Conservation (phyloP, 2,113 vertebrate genomes). For the Coturnix japonica region DNA sequence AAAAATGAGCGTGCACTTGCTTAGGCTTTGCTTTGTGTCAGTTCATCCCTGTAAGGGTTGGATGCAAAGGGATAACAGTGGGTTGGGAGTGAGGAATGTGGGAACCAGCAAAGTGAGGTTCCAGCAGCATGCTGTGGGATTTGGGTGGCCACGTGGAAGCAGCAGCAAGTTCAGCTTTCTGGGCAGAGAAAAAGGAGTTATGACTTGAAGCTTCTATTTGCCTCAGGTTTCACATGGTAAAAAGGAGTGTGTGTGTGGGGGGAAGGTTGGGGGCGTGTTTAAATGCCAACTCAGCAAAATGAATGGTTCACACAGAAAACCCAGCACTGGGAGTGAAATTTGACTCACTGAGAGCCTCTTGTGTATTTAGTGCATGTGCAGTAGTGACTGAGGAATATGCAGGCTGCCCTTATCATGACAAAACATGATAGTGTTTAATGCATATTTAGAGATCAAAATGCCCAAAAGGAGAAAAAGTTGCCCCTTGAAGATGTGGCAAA, state of each 20-base stretch:
- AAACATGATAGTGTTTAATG: neutral
- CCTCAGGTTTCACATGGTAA: constrained; percentile 29
- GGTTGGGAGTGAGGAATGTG: neutral
- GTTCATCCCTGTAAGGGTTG: constrained; percentile 47
- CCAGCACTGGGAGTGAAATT: constrained; percentile 1
- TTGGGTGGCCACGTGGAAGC: constrained; percentile 47
- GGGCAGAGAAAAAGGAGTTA: neutral
- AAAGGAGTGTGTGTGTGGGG: neutral
- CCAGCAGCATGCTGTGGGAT: neutral
- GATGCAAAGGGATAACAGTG: neutral
- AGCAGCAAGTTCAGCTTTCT: neutral
- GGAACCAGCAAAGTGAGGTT: neutral
- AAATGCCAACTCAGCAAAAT: constrained; percentile 19
- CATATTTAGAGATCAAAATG: neutral
- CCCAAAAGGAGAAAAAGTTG: constrained; percentile 24
- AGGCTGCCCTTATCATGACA: neutral
- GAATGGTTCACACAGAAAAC: neutral
- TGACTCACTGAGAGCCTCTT: neutral
- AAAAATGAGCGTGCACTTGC: constrained; percentile 43
- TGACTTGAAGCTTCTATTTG: neutral
- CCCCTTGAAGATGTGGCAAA: neutral
- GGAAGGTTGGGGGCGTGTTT: neutral
- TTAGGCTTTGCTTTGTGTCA: constrained; percentile 24
- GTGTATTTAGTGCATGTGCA: neutral
- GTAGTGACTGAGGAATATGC: neutral